Conservation (phyloP, 2,888 invertebrate genomes). For the Brachylomia viminalis region DNA sequence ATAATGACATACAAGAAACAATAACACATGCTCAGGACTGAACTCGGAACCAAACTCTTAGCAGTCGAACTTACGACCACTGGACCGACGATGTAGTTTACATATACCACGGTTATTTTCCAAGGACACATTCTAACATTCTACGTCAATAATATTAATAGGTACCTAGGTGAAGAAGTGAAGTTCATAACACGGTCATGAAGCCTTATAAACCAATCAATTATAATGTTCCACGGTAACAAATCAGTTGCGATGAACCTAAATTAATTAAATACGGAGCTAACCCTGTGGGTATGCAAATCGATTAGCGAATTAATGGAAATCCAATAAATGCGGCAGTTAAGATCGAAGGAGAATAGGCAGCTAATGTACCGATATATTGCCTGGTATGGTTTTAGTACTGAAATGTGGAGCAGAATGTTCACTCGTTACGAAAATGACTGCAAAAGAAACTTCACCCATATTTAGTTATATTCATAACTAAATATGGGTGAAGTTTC, state of each 20-base stretch:
- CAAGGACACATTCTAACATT: neutral
- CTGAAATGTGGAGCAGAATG: conserved; percentile 31
- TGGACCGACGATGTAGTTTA: no score
- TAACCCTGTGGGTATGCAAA: conserved; percentile 57
- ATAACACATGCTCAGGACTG: no score
- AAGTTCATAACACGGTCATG: conserved; percentile 1
- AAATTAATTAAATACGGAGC: conserved; percentile 41
- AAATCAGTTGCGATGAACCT: conserved; percentile 22
- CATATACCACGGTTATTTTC: neutral
- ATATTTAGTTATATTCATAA: no score
- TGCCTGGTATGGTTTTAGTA: conserved; percentile 25
- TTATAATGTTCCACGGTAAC: neutral
- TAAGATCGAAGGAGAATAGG: conserved; percentile 51
- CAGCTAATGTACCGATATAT: conserved; percentile 62
- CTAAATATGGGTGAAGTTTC: no score
- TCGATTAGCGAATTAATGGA: conserved; percentile 53
- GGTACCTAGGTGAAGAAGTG: no score
- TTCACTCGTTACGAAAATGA: neutral
- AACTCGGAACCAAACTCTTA: no score
- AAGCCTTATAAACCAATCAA: conserved; percentile 9
- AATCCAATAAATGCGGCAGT: conserved; percentile 63
- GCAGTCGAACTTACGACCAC: no score
- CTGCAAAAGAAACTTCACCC: no score
- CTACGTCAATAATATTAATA: neutral
- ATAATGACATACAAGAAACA: no score